Conservation (phyloP, 2,113 vertebrate species). For the Patagioenas fasciata region DNA sequence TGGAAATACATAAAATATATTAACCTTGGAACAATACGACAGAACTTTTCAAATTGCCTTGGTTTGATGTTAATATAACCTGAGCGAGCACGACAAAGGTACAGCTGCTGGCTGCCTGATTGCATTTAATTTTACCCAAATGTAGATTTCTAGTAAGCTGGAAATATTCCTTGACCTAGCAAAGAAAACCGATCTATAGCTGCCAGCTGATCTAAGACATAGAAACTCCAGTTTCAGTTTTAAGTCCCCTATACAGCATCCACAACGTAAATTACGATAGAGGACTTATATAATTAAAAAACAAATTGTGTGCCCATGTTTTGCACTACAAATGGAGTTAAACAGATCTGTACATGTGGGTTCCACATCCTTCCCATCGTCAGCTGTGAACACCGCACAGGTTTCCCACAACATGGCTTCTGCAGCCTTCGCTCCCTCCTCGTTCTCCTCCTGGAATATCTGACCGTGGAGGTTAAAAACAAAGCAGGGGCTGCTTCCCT, state of each 20-base stretch:
- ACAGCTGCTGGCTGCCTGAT: conserved; percentile 38
- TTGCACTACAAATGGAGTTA: background rate
- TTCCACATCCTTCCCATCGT: background rate
- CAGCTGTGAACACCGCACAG: background rate
- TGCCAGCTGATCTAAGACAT: conserved; percentile 22
- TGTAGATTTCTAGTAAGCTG: conserved; percentile 17
- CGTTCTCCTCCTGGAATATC: background rate
- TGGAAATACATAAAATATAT: conserved; percentile 35
- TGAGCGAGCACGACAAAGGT: conserved; percentile 28
- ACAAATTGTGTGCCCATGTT: background rate
- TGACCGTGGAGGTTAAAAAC: background rate
- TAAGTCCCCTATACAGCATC: background rate
- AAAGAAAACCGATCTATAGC: conserved; percentile 47
- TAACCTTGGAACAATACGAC: conserved; percentile 40
- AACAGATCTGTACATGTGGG: background rate
- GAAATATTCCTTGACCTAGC: conserved; percentile 35
- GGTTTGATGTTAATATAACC: conserved; percentile 40
- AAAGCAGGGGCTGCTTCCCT: background rate
- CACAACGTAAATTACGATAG: background rate
- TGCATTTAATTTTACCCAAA: conserved; percentile 52
- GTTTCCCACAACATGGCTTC: background rate
- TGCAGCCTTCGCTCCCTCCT: background rate
- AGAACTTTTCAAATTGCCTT: conserved; percentile 7
- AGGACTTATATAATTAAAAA: background rate
- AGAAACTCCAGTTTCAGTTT: background rate